These are phyloP conservation scores for Eubasilissa regina DNA, from an alignment of 1,140 invertebrate genomes.

Conservation along the genomic window DNA sequence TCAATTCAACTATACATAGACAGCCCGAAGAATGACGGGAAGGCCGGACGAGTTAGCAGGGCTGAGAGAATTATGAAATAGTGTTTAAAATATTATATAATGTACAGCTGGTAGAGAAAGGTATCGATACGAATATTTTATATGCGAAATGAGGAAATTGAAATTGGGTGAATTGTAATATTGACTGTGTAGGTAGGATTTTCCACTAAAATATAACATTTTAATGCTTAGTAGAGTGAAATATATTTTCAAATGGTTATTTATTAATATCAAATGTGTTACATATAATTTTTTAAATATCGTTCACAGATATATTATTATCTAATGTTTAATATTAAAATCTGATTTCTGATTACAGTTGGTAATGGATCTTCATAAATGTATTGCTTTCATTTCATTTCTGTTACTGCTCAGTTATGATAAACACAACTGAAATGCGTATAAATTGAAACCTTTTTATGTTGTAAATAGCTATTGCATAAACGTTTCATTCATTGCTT, in stretches of 20 bases:
- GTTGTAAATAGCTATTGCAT: no score
- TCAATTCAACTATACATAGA: conserved; percentile 1
- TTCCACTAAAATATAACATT: conserved; percentile 26
- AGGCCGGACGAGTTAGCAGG: background rate
- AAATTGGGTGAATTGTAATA: conserved; percentile 24
- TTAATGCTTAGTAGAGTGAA: conserved; percentile 24
- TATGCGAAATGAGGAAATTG: conserved; percentile 26
- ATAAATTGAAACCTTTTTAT: no score
- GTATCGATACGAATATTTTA: conserved; percentile 44
- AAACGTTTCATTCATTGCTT: no score
- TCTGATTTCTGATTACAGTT: background rate
- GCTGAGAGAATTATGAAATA: background rate
- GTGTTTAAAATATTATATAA: conserved; percentile 1
- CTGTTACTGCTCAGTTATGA: no score
- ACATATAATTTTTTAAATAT: background rate
- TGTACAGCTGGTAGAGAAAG: conserved; percentile 21
- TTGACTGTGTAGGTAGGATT: conserved; percentile 34
- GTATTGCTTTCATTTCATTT: no score
- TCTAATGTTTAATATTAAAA: no score
- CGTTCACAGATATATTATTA: no score
- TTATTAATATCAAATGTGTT: background rate
- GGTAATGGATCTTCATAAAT: conserved; percentile 32
- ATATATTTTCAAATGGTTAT: conserved; percentile 19
- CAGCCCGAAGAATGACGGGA: background rate
- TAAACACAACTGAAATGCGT: no score